Evolutionary conservation across 2,888 invertebrate genomes (phyloP), one percentile per base, ranked within the genome.

Genomic region (Cephonodes hylas): DNA sequence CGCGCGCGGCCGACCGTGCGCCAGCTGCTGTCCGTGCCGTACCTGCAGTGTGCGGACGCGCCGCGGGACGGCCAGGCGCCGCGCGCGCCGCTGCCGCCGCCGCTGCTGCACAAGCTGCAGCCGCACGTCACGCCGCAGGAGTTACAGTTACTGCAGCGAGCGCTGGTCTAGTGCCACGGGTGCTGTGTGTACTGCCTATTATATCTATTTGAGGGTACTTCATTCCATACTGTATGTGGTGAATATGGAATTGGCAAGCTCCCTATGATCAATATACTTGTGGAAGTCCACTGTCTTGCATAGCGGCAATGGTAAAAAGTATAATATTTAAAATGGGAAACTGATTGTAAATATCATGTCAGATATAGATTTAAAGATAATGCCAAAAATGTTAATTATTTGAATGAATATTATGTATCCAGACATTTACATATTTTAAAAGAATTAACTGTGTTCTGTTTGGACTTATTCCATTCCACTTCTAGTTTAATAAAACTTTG

Each of bases 1-100:
- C 95, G 95, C 75, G 85, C 93, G 45, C 93, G 98, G 58, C 96
- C 97, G 0, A 94, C 95, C 0, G 96, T 97, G 5, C 93, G 94
- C 34, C 95, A 97, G 69, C 92, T 98, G 22, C 93, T 97, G n/a
- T 60, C 77, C 57, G 70, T 89, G 60, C 84, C 82, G 1, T 85
- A 92, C 80, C 66, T 91, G 60, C 83, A 80, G 70, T 75, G 79
- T 0, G 62, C 79, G 20, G 70, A 71, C 1, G 58, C 75, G 27
- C 76, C 84, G 2, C n/a, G n/a, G n/a, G n/a, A n/a, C n/a, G n/a
- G n/a, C n/a, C 75, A 81, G 13, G 76, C 83, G 1, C 68, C 59
- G 18, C 70, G 71, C 1, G 58, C 75, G 27, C 76, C 84, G 1
- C 75, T 81, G 10, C 77, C 83, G 1, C 69, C 58, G 0, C 58